These are phyloP conservation scores for Smutsia gigantea DNA, from an alignment of 2,797 vertebrate genomes.

Conservation along the genomic window DNA sequence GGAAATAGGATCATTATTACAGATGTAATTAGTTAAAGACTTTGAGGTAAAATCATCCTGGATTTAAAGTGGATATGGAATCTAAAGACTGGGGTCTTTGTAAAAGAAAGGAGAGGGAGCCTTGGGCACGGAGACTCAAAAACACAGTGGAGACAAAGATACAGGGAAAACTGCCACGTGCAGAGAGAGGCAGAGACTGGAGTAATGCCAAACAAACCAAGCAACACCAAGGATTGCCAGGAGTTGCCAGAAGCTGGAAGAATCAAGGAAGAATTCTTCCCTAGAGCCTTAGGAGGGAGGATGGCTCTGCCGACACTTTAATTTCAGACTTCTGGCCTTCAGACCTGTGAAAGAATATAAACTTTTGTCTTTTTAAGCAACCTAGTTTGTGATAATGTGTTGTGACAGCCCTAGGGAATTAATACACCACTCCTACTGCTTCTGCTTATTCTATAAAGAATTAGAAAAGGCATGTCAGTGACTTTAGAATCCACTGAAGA, in stretches of 20 bases:
- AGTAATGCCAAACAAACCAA: neutral
- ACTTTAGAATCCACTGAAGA: neutral
- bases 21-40: neutral
- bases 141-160: neutral
- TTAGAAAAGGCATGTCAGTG: neutral
- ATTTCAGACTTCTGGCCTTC: neutral
- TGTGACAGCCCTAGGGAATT: neutral
- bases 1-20: neutral
- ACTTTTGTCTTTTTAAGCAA: neutral
- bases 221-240: neutral
- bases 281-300: neutral
- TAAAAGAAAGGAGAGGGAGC: neutral
- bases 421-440: neutral
- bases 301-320: neutral
- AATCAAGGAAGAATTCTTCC: neutral
- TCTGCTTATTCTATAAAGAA: neutral
- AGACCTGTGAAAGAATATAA: neutral
- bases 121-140: neutral
- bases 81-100: neutral
- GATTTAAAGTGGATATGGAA: neutral
- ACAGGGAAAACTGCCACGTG: neutral
- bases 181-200: neutral
- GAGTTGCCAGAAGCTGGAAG: neutral
- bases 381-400: neutral
- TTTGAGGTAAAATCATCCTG: neutral